phyloP scores from a whole-genome alignment of 2,113 vertebrate genomes.

The Paedocypris sp. region DNA sequence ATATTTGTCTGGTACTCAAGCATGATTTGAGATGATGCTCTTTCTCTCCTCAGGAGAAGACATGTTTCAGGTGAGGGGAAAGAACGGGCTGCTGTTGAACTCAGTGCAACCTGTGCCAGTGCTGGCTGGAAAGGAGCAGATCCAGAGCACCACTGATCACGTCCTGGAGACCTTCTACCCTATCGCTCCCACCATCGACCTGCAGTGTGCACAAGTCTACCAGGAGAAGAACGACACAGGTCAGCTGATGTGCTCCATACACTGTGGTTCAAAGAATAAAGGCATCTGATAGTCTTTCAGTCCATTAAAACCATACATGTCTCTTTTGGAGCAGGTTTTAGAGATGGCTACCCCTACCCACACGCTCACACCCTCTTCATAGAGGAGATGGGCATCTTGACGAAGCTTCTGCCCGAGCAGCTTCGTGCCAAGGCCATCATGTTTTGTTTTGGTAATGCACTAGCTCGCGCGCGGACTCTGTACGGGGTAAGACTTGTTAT shows the following conservation, averaged over 20 bases:
- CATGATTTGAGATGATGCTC: no score
- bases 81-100: slow-evolving; percentile 62
- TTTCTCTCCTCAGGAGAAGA: slow-evolving; percentile 58
- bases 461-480: slow-evolving; percentile 63
- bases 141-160: slow-evolving; percentile 59
- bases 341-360: slow-evolving; percentile 59
- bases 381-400: slow-evolving; percentile 46
- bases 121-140: slow-evolving; percentile 65
- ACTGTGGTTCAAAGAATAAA: not conserved
- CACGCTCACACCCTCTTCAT: slow-evolving; percentile 79
- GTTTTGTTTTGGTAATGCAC: slow-evolving; percentile 74
- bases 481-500: slow-evolving; percentile 72
- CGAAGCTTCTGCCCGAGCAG: slow-evolving; percentile 61
- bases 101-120: slow-evolving; percentile 63
- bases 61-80: slow-evolving; percentile 75
- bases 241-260: slow-evolving; percentile 28
- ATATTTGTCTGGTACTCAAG: no score
- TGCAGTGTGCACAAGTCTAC: slow-evolving; percentile 68
- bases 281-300: not conserved
- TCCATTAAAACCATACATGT: not conserved
- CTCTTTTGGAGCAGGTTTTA: slow-evolving; percentile 62
- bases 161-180: slow-evolving; percentile 77
- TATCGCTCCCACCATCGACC: slow-evolving; percentile 77
- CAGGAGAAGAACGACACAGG: slow-evolving; percentile 60
- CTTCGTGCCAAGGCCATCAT: slow-evolving; percentile 78